phyloP scores from a whole-genome alignment of 2,113 vertebrate genomes.

The Phaetusa simplex region DNA sequence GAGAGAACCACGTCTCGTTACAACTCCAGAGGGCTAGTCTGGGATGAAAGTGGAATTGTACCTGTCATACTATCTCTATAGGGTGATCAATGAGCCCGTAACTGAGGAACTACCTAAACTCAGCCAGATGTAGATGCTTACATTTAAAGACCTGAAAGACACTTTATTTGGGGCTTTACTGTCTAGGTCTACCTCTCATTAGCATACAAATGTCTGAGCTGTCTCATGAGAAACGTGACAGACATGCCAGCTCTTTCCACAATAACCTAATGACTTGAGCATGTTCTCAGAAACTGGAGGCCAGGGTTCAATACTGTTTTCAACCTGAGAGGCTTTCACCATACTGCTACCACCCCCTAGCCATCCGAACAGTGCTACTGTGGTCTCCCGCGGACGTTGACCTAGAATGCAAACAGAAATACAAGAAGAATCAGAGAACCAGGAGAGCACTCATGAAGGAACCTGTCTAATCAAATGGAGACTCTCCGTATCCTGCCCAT shows the following conservation, averaged over 20 bases:
- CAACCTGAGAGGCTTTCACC: neutral
- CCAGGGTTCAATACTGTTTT: neutral
- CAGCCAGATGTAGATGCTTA: neutral
- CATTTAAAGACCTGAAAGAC: neutral
- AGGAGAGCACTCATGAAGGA: neutral
- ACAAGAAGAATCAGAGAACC: neutral
- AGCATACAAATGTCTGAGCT: neutral
- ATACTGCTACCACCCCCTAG: neutral
- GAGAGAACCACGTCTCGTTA: accelerated
- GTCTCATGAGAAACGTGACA: neutral
- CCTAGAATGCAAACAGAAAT: neutral
- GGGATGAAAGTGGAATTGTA: neutral
- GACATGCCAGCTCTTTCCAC: neutral
- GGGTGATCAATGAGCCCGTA: neutral
- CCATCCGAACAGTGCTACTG: neutral
- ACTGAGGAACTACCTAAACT: neutral
- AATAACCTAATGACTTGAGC: neutral
- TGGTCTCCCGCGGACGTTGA: neutral
- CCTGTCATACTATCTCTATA: neutral
- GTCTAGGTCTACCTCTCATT: neutral
- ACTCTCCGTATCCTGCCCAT: neutral
- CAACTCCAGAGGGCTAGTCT: neutral
- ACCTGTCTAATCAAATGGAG: neutral
- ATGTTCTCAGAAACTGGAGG: neutral
- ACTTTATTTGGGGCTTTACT: neutral